A percentile compares a stretch with the other conserved stretches of the same genome.
Conservation (phyloP, 2,888 invertebrate genomes). For the Lathronympha strigana region DNA sequence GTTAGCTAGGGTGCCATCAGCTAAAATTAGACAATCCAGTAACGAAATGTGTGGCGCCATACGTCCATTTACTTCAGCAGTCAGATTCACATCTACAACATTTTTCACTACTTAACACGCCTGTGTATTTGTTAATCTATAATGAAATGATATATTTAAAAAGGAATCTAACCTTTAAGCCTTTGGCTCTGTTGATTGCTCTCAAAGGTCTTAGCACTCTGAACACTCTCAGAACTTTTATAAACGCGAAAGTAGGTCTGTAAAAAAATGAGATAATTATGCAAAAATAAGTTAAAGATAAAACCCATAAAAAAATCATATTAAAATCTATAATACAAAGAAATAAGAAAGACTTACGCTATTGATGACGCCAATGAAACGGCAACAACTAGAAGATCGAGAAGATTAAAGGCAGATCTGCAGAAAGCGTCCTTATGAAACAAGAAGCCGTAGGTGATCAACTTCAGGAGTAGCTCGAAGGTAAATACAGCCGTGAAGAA, state of each 20-base stretch:
- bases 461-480: constrained; percentile 96
- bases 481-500: constrained; percentile 99
- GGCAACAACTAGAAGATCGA: constrained; percentile 98
- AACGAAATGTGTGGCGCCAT: no score
- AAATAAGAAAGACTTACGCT: constrained; percentile 77
- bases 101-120: not conserved
- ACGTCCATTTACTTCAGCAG: no score
- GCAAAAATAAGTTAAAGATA: no score
- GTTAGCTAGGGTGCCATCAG: no score
- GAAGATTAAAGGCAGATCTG: constrained; percentile 98
- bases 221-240: constrained; percentile 98
- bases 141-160: not conserved
- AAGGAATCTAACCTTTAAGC: constrained; percentile 91
- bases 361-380: constrained; percentile 97
- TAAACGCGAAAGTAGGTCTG: constrained; percentile 93
- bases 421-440: constrained; percentile 99
- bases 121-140: not conserved
- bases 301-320: no score
- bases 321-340: no score
- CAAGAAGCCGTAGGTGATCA: constrained; percentile 97
- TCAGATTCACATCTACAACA: no score
- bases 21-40: no score
- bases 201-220: constrained; percentile 98
- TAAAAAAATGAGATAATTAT: no score
- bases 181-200: constrained; percentile 99